Evolutionary conservation across 2,113 vertebrate species (phyloP), one percentile per base, ranked within the genome.

Genomic region (Sialia sialis): DNA sequence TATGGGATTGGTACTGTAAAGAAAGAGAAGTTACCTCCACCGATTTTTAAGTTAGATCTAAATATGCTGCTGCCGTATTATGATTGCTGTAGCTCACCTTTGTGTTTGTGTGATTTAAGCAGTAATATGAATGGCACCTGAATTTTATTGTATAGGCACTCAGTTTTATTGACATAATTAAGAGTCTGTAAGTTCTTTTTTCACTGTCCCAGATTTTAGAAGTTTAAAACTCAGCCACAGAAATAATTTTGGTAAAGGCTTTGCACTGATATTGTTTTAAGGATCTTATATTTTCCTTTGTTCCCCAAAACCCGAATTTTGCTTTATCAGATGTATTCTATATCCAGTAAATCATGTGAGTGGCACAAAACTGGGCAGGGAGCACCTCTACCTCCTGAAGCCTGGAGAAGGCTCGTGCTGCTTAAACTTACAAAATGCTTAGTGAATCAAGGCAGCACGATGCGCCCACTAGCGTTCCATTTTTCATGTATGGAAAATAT

Each of bases 161-260:
- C 43, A 54, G 63, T 32, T 76, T 64, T 75, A 68, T 46, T 77
- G 21, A 80, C 87, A 69, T 69, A 95, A 91, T 89, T 94, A 95
- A 91, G 17, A 13, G 3, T 15, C 56, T 92, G 9, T 89, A 93
- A 96, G 59, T 14, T 56, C 80, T 97, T 96, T 89, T 36, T 84
- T 90, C 49, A 66, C 51, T 86, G 34, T 74, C 21, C 19, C 51
- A 87, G 38, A 63, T 85, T 95, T 90, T 84, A 89, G 43, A 81
- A 77, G 32, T 82, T 64, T 39, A 77, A 84, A 89, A 88, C 6
- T 84, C 36, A 79, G 25, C 14, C 82, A 83, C 43, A 86, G 86
- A 96, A 89, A 78, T 59, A 60, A 83, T 87, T 94, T 91, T 96
- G 18, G 60, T 43, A 73, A 91, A 93, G 59, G 11, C 32, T 95